phyloP scores from a whole-genome alignment of 2,797 vertebrate genomes.

The Neomorphus geoffroyi region DNA sequence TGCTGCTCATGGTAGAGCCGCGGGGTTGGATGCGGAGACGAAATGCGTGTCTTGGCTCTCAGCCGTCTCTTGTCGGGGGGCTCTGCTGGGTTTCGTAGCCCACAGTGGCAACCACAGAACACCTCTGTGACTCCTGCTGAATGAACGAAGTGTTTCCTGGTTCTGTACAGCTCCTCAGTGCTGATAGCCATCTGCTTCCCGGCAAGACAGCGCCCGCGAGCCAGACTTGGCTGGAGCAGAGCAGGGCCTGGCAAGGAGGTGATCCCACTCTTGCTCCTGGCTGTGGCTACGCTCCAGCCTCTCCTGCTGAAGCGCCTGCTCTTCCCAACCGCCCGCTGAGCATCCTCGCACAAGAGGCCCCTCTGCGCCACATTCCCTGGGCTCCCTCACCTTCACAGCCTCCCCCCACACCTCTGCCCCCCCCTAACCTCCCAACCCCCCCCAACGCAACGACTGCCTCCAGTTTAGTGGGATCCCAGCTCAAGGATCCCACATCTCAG shows the following conservation, averaged over 20 bases:
- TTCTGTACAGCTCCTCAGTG: not conserved
- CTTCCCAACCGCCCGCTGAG: not conserved
- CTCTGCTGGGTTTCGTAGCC: not conserved
- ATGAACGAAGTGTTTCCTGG: not conserved
- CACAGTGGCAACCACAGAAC: not conserved
- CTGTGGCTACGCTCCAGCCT: not conserved
- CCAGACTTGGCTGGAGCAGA: not conserved
- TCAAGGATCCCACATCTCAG: not conserved
- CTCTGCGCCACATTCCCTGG: fast-evolving
- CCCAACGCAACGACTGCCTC: not conserved
- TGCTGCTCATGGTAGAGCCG: not conserved
- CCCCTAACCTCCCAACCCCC: not conserved
- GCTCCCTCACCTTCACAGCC: not conserved
- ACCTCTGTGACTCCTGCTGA: not conserved
- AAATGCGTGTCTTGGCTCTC: fast-evolving
- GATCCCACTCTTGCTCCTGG: not conserved
- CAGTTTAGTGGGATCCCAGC: not conserved
- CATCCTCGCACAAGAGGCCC: fast-evolving
- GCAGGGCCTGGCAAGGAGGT: not conserved
- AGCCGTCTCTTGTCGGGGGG: not conserved
- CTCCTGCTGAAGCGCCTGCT: not conserved
- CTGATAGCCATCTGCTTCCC: not conserved
- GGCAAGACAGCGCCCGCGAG: not conserved
- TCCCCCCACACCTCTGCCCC: not conserved
- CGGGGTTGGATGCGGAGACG: not conserved